phyloP scores from a whole-genome alignment of 2,113 vertebrate genomes.

The Oreocharis arfaki region DNA sequence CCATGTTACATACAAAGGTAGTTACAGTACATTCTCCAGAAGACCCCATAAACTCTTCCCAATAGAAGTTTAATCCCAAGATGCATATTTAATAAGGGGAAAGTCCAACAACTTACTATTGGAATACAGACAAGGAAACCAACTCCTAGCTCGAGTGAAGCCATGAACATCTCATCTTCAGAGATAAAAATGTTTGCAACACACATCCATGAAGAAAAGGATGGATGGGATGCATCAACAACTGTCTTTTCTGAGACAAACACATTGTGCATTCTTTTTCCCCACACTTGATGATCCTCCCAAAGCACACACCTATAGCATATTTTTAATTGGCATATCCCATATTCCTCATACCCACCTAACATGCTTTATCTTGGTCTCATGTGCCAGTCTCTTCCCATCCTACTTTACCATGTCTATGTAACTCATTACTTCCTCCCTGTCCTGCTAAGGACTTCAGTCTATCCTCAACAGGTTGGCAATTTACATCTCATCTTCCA shows the following conservation, averaged over 20 bases:
- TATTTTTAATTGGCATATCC: not conserved
- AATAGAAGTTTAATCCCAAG: not conserved
- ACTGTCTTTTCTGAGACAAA: not conserved
- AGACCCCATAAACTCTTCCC: not conserved
- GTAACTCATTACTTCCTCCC: not conserved
- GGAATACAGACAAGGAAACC: not conserved
- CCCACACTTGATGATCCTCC: not conserved
- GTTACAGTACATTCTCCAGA: not conserved
- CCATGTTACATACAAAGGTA: rapidly evolving
- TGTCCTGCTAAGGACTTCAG: not conserved
- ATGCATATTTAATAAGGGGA: not conserved
- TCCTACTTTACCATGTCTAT: not conserved
- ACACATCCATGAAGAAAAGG: not conserved
- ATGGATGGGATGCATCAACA: not conserved
- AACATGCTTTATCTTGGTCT: not conserved
- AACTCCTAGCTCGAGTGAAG: not conserved
- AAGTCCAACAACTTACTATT: not conserved
- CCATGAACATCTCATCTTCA: not conserved
- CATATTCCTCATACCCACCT: not conserved
- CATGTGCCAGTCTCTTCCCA: not conserved
- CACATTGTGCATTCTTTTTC: not conserved
- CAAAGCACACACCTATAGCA: not conserved
- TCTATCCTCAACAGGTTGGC: not conserved
- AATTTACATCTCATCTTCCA: not conserved
- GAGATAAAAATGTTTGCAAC: not conserved